Percentiles rank a stretch among this genome's conserved stretches.
Conservation (phyloP, 2,888 invertebrate species). For the Schrankia costaestrigalis region DNA sequence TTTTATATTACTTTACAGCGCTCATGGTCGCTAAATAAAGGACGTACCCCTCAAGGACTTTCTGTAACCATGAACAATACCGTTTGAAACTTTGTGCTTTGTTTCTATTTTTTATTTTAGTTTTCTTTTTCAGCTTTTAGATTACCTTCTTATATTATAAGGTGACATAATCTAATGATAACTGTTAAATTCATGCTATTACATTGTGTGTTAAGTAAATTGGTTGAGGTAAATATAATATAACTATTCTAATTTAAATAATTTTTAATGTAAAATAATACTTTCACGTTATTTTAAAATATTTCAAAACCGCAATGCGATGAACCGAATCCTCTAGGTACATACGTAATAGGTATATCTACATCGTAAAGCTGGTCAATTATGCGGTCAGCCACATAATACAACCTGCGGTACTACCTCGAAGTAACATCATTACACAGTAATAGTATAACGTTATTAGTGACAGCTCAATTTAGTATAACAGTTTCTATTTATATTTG, state of each 20-base stretch:
- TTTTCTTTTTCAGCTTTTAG: too few relatives aligned
- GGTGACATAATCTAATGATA: too few relatives aligned
- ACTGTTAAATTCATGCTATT: too few relatives aligned
- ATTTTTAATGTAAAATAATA: too few relatives aligned
- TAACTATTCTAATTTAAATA: too few relatives aligned
- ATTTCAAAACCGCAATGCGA: conserved; percentile 20
- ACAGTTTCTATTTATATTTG: too few relatives aligned
- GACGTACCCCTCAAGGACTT: background rate
- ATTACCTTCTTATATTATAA: too few relatives aligned
- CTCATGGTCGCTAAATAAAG: background rate
- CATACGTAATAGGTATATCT: conserved; percentile 7
- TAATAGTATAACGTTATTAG: background rate
- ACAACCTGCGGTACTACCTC: conserved; percentile 2
- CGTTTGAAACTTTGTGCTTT: too few relatives aligned
- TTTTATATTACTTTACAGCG: background rate
- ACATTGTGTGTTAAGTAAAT: too few relatives aligned
- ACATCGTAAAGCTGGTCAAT: conserved; percentile 23
- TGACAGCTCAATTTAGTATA: background rate
- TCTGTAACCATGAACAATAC: conserved; percentile 1
- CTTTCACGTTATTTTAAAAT: too few relatives aligned
- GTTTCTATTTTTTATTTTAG: too few relatives aligned
- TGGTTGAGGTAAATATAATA: too few relatives aligned
- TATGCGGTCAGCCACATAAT: conserved; percentile 24
- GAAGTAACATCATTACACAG: conserved; percentile 2
- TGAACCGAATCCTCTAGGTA: conserved; percentile 5